These are phyloP conservation scores for Alosa alosa DNA, from an alignment of 2,113 vertebrate species.

Conservation along the genomic window DNA sequence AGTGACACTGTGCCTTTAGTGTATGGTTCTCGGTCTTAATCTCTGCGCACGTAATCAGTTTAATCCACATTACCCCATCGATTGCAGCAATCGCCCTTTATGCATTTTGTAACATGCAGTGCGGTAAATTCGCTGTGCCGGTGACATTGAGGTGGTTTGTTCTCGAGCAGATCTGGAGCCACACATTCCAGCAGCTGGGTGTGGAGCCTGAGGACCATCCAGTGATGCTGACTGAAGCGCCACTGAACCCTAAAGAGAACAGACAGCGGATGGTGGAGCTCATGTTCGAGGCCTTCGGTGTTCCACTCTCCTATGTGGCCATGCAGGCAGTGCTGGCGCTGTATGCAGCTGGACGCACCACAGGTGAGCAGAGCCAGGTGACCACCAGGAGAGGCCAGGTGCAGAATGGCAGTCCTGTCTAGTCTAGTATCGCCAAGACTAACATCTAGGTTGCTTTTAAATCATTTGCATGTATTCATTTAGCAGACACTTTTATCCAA, in stretches of 20 bases:
- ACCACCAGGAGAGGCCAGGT: not conserved
- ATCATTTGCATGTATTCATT: not conserved
- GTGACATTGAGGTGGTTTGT: not conserved
- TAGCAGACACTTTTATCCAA: too few species aligned
- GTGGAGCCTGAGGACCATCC: constrained; percentile 69
- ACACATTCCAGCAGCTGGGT: constrained; percentile 66
- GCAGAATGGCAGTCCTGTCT: not conserved
- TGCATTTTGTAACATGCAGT: not conserved
- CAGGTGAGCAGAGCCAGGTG: constrained; percentile 51
- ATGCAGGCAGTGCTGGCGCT: constrained; percentile 73
- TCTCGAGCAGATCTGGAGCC: constrained; percentile 68
- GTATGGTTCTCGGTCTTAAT: not conserved
- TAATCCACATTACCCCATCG: not conserved
- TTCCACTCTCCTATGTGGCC: constrained; percentile 69
- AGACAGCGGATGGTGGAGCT: constrained; percentile 66
- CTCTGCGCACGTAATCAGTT: not conserved
- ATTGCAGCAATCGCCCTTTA: not conserved
- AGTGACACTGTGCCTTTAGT: not conserved
- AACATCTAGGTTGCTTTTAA: too few species aligned
- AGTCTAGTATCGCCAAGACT: not conserved
- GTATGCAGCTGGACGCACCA: constrained; percentile 65
- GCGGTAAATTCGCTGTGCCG: not conserved
- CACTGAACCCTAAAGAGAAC: constrained; percentile 65
- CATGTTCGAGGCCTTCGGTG: constrained; percentile 71
- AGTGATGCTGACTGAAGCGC: constrained; percentile 66